Base-by-base conservation (phyloP, 2,113 vertebrate species). In the Capreolus pygargus region DNA sequence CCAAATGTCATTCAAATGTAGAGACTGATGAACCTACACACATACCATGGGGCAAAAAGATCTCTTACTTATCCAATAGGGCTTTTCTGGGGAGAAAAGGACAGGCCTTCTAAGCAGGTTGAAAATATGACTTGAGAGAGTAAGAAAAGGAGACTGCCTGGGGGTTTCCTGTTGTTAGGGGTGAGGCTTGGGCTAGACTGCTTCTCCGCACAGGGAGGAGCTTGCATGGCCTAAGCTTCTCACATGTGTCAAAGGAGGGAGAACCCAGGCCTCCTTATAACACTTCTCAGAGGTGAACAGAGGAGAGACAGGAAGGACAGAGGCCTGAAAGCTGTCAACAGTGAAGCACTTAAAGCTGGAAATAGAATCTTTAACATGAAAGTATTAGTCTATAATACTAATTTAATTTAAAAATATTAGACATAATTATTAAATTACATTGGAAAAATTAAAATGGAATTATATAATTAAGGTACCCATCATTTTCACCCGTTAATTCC, bases 251-350 rank as follows among this genome's bases (percentile, higher is more conserved):
- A 58, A 60, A 55, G 16, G 6, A 74, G 17, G 10, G 14, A 47
- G 33, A 47, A n/a, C 7, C 1, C 23, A 52, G 19, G 10, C 6
- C 85, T 93, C 64, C 4, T 57, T 39, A 36, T 30, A 76, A 85
- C 30, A 12, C 86, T 10, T 78, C 1, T 43, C 54, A 94, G 28
- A 25, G 25, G 3, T 60, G 36, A 6, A 2, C 2, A 57, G 6
- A 23, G 67, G 7, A 2, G 3, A 4, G 21, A 2, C 1, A 81
- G 10, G 13, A 12, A 61, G 5, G 11, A 47, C 10, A 50, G 5
- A 55, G 3, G 2, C 21, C 70, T 61, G 45, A 89, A 85, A 67
- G 3, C n/a, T 39, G 33, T 76, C 33, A 92, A 52, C 54, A 82
- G 19, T 54, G 39, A 95, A 30, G 36, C 52, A 52, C 21, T 16